phyloP scores from a whole-genome alignment of 2,797 vertebrate genomes.

The Pagetopsis macropterus region DNA sequence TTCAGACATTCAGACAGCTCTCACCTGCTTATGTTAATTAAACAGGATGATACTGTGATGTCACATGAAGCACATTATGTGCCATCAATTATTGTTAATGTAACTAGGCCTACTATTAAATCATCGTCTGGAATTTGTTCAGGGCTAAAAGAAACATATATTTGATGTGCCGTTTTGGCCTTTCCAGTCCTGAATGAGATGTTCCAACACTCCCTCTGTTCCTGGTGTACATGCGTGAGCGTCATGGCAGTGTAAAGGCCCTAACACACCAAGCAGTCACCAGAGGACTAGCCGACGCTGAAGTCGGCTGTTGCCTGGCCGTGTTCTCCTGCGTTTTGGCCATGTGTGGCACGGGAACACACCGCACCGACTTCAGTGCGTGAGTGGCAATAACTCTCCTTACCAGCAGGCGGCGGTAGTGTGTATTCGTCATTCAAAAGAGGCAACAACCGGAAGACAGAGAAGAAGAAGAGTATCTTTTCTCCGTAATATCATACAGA shows the following conservation, averaged over 20 bases:
- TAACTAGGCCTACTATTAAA: neutral
- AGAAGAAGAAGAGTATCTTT: too few species aligned
- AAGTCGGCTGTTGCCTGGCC: too few species aligned
- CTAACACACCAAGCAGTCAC: too few species aligned
- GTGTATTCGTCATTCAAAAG: too few species aligned
- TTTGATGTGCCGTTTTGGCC: neutral
- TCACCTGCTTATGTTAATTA: neutral
- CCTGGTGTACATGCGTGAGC: neutral
- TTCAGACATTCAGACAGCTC: neutral
- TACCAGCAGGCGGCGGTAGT: too few species aligned
- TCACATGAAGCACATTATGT: neutral
- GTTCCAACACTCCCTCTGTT: constrained; percentile 6
- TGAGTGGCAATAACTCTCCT: too few species aligned
- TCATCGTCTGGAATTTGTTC: constrained; percentile 1
- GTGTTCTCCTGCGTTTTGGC: too few species aligned
- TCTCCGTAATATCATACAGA: too few species aligned
- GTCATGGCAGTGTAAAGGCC: constrained; percentile 10
- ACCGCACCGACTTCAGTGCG: too few species aligned
- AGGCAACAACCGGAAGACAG: too few species aligned
- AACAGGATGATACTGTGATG: neutral
- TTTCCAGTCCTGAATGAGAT: constrained; percentile 7
- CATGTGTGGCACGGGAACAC: too few species aligned
- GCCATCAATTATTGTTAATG: neutral
- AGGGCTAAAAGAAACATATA: neutral
- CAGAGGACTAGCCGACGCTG: too few species aligned